A percentile compares a stretch with the other conserved stretches of the same genome.
phyloP scores from a whole-genome alignment of 1,140 invertebrate species.

The Aphidius ervi region DNA sequence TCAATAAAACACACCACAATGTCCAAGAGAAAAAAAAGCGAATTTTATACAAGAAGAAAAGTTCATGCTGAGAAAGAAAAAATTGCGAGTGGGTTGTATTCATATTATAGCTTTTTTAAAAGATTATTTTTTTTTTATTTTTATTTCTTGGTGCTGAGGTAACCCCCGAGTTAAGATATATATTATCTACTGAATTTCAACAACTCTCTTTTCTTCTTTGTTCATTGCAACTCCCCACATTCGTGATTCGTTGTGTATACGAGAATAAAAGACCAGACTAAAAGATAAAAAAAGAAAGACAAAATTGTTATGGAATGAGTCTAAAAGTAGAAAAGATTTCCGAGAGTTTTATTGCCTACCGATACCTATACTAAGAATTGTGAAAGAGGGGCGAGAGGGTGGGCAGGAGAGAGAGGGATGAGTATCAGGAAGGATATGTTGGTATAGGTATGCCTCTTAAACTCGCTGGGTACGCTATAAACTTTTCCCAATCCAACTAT shows the following conservation, averaged over 20 bases:
- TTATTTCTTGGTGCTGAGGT: too few relatives aligned
- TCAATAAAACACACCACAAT: too few relatives aligned
- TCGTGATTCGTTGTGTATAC: slow-evolving; percentile 6
- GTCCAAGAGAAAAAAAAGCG: too few relatives aligned
- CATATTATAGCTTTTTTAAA: too few relatives aligned
- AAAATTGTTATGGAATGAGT: slow-evolving; percentile 4
- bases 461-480: slow-evolving; percentile 21
- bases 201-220: slow-evolving; percentile 11
- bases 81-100: too few relatives aligned
- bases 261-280: slow-evolving; percentile 16
- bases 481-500: not conserved
- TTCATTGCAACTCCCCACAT: too few relatives aligned
- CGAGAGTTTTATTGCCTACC: slow-evolving; percentile 37
- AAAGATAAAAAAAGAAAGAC: slow-evolving; percentile 1
- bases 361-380: slow-evolving; percentile 20
- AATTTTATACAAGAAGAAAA: too few relatives aligned
- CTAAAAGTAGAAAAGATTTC: slow-evolving; percentile 14
- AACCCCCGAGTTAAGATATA: too few relatives aligned
- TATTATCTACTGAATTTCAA: slow-evolving; percentile 34
- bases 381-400: not conserved
- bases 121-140: too few relatives aligned
- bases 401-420: slow-evolving; percentile 3
- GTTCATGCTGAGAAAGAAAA: too few relatives aligned
- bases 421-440: too few relatives aligned
- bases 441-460: slow-evolving; percentile 29